Percentiles rank a stretch among this genome's conserved stretches.
These are phyloP conservation scores for Himalopsyche tibetana DNA, from an alignment of 2,888 invertebrate genomes.

Conservation along the genomic window DNA sequence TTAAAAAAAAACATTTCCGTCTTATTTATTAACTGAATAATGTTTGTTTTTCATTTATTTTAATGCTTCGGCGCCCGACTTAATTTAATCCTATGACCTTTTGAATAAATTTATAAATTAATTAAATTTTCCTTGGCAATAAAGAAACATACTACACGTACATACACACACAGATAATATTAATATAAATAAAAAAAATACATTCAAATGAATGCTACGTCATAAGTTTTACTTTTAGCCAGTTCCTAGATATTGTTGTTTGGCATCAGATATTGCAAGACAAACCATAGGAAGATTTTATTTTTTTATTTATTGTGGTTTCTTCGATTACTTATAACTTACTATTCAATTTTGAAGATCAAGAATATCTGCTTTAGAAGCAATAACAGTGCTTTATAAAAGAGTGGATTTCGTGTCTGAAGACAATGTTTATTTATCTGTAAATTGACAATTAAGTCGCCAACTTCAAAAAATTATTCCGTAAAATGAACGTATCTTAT, in stretches of 20 bases:
- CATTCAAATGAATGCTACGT: slow-evolving; percentile 9
- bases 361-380: too few species aligned
- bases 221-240: neutral
- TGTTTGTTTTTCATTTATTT: slow-evolving; percentile 29
- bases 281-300: too few species aligned
- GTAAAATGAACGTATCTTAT: too few species aligned
- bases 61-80: slow-evolving; percentile 41
- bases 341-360: too few species aligned
- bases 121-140: slow-evolving; percentile 43
- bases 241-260: neutral
- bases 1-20: slow-evolving; percentile 24
- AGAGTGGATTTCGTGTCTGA: too few species aligned
- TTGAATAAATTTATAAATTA: slow-evolving; percentile 53
- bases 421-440: too few species aligned
- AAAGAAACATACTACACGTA: slow-evolving; percentile 1
- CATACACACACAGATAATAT: neutral
- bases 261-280: neutral
- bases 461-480: too few species aligned
- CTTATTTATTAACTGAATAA: neutral
- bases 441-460: too few species aligned
- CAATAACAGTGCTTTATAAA: too few species aligned
- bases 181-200: slow-evolving; percentile 21
- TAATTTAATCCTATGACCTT: slow-evolving; percentile 52
- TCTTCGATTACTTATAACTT: too few species aligned
- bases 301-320: too few species aligned